These are phyloP conservation scores for Hyposoter dolosus DNA, from an alignment of 2,888 invertebrate species.

Conservation along the genomic window DNA sequence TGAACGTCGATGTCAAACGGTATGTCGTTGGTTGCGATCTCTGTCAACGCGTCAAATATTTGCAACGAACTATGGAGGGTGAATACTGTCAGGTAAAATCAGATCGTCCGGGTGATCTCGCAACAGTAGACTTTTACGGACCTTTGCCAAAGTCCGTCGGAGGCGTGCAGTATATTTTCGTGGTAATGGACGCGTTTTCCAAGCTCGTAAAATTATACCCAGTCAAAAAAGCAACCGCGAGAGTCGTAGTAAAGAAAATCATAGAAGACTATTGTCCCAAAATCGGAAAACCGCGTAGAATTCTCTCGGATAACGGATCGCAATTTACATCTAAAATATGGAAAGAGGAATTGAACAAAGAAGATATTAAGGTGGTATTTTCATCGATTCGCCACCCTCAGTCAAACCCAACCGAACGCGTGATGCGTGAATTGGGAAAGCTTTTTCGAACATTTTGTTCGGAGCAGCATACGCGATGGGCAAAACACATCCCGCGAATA, in stretches of 20 bases:
- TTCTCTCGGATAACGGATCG: conserved; percentile 32
- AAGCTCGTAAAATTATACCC: conserved; percentile 34
- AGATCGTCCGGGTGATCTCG: not conserved
- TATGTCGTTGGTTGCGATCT: not conserved
- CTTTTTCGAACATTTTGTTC: conserved; percentile 59
- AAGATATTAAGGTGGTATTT: not conserved
- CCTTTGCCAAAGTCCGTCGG: not conserved
- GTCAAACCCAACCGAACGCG: conserved; percentile 47
- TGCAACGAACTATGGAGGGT: not conserved
- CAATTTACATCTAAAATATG: not conserved
- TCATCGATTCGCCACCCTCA: conserved; percentile 36
- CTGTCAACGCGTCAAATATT: not conserved
- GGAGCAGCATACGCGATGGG: conserved; percentile 50
- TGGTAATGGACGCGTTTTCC: not conserved
- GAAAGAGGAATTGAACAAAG: not conserved
- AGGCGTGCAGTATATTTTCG: conserved; percentile 46
- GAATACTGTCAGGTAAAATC: not conserved
- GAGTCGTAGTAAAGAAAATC: conserved; percentile 5
- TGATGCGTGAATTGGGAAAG: conserved; percentile 46
- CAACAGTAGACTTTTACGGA: not conserved
- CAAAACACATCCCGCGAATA: conserved; percentile 37
- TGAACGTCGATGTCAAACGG: not conserved
- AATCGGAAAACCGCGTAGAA: conserved; percentile 21
- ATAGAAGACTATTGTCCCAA: not conserved
- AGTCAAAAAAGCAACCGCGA: conserved; percentile 24